phyloP scores from a whole-genome alignment of 2,113 vertebrate species.

The Saguinus midas region DNA sequence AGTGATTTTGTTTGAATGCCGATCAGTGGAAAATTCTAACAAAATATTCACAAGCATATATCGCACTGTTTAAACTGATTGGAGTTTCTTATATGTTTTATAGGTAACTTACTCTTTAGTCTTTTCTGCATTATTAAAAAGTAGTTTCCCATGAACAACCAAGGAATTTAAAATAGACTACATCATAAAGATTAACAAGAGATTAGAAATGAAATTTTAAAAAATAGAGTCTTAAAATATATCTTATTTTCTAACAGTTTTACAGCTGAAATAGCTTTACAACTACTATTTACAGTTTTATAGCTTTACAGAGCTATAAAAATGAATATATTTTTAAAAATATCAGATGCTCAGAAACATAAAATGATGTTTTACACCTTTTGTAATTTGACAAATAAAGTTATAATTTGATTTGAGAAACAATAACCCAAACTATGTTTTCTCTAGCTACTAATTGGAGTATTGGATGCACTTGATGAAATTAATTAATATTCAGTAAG shows the following conservation, averaged over 20 bases:
- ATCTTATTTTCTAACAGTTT: background rate
- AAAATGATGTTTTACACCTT: background rate
- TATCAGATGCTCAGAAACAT: background rate
- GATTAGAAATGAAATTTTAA: background rate
- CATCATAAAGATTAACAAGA: background rate
- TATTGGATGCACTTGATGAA: background rate
- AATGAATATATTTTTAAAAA: background rate
- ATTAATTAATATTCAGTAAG: background rate
- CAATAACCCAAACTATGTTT: background rate
- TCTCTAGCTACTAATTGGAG: background rate
- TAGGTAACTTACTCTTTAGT: background rate
- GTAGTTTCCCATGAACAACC: background rate
- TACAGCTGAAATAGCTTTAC: background rate
- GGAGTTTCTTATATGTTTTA: background rate
- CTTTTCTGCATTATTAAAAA: background rate
- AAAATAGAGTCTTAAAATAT: background rate
- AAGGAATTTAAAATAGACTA: background rate
- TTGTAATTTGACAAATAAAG: background rate
- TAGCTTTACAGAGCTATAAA: background rate
- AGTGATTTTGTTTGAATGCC: background rate
- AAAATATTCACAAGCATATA: background rate
- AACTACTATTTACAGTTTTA: background rate
- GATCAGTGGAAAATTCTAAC: background rate
- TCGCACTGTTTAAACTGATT: background rate
- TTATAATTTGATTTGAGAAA: constrained; percentile 18